Evolutionary conservation across 2,113 vertebrate species (phyloP), one percentile per base, ranked within the genome.

Genomic region (Cinclus mexicanus): DNA sequence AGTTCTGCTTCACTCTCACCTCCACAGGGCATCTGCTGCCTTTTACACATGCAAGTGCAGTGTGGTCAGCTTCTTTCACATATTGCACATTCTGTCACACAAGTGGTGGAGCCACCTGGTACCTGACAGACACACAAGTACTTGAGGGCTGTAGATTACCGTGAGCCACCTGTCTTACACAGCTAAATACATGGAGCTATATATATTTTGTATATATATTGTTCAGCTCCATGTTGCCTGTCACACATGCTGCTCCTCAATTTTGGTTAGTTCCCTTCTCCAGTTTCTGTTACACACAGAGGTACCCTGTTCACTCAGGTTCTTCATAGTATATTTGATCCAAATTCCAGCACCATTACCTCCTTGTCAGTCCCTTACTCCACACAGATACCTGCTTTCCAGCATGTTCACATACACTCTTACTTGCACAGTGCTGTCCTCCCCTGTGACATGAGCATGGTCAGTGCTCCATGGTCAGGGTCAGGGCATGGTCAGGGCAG

Each of bases 1-100:
- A 7, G 55, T 60, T 71, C 57, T 56, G 53, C 67, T 79, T 39
- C 59, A 7, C 70, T 70, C 55, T 37, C 60, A 8, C n/a, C 42
- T 64, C 60, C 12, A 15, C 50, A 11, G 61, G 63, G 57, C 83
- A 57, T 16, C 72, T 74, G 25, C 42, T 74, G 21, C 56, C 57
- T 65, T 77, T 79, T n/a, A 46, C 67, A 69, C 2, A 0, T 29
- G 13, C 0, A 7, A 33, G 44, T 35, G 59, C 75, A 22, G 1
- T 37, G 2, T 2, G n/a, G 63, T 71, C n/a, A 56, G 74, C n/a
- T n/a, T 1, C 14, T 56, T 2, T 44, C 59, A 57, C 23, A 9
- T 10, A 11, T n/a, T 69, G 15, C 49, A 37, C 33, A 1, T 55
- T 72, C 67, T 80, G 23, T 61, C 63, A 35, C 10, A 28, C 28